Base-by-base conservation (phyloP, 2,113 vertebrate species). In the Dendropsophus ebraccatus region DNA sequence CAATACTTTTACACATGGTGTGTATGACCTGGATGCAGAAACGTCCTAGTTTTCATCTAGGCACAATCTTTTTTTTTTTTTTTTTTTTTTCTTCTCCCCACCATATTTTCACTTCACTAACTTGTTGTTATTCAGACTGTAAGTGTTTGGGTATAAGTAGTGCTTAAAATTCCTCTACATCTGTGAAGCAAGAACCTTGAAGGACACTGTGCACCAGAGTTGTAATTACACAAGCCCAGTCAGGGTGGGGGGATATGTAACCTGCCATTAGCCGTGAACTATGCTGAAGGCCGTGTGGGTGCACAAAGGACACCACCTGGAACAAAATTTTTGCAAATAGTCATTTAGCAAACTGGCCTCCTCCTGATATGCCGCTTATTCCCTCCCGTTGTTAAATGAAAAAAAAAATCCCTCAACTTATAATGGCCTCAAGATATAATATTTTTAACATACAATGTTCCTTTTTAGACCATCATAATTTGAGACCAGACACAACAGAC, bases 161-260 rank as follows among this genome's bases (percentile, higher is more conserved):
- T 77, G 72, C 83, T 84, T 84, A 84, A 84, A 76, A 84, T 84
- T 84, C 83, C 83, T 25, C 28, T 77, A 41, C 54, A 65, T 47
- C 73, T 84, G 54, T 84, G 70, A 83, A 83, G 81, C 81, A 83
- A 54, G 67, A 83, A 69, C 25, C 19, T 25, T 83, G 67, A 56
- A 83, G 82, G 50, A 58, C 81, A 73, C n/a, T 54, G 50, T 74
- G 65, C 47, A 74, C 52, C 32, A 28, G n/a, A 41, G 23, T 74
- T 16, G 32, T 83, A 83, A 72, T 83, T 73, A 83, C 23, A 21
- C 37, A 47, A 41, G 65, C 28, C 47, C 49, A 14, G 81, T 35
- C 28, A 23, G 47, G 45, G 80, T 50, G 62, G 45, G 28, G 50
- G 56, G 12, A 62, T 41, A 11, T 79, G 52, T 60, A 81, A 41